Evolutionary conservation across 2,888 invertebrate genomes (phyloP).

Genomic region (Anoncus sp.): DNA sequence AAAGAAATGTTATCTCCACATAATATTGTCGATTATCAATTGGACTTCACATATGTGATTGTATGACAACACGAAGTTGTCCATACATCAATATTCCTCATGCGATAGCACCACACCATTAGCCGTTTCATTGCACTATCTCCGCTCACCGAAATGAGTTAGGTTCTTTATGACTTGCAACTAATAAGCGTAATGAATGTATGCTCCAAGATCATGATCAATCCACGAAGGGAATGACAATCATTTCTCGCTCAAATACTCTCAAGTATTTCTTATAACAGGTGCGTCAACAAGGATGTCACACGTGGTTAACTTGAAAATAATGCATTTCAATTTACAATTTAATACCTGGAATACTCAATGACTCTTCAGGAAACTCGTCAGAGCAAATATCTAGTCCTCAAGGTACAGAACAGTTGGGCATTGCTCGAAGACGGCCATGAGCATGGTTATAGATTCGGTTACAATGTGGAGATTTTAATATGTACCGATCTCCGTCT

Average conservation of each 20-base stretch:
- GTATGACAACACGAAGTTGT: conserved; percentile 20
- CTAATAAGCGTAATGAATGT: conserved; percentile 14
- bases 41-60: conserved; percentile 24
- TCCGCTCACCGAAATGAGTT: conserved; percentile 13
- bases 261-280: neutral
- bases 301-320: neutral
- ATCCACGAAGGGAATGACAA: conserved; percentile 5
- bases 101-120: conserved; percentile 23
- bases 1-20: conserved; percentile 18
- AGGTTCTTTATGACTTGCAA: conserved; percentile 2
- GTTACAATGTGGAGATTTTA: conserved; percentile 15
- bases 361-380: conserved; percentile 7
- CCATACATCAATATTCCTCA: conserved; percentile 2
- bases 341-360: conserved; percentile 13
- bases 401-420: neutral
- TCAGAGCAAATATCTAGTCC: conserved; percentile 7
- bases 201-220: conserved; percentile 9
- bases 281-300: conserved; percentile 11
- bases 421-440: neutral
- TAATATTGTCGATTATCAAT: conserved; percentile 15
- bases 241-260: conserved; percentile 5
- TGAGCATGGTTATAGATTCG: conserved; percentile 47
- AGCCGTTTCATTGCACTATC: conserved; percentile 25
- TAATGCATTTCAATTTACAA: neutral
- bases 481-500: no score